phyloP scores from a whole-genome alignment of 2,113 vertebrate species.

The Pelobates fuscus region DNA sequence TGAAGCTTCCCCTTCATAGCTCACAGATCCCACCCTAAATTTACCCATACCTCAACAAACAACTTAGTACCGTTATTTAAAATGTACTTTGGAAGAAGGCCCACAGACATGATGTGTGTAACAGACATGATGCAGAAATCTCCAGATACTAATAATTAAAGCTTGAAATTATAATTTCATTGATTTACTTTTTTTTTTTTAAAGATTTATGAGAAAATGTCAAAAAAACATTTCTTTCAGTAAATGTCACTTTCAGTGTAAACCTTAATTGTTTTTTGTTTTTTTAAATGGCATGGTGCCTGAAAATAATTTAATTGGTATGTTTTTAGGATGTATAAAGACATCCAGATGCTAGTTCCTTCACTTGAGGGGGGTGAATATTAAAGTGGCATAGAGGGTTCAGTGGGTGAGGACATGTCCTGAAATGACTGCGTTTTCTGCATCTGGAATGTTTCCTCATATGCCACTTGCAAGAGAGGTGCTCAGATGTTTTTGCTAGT shows the following conservation, averaged over 20 bases:
- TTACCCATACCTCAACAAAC: too few relatives aligned
- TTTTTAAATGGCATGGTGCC: neutral
- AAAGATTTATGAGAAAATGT: too few relatives aligned
- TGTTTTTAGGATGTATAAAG: constrained; percentile 17
- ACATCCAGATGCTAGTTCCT: constrained; percentile 38
- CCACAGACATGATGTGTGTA: too few relatives aligned
- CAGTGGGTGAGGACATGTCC: constrained; percentile 27
- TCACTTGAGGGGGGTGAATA: neutral
- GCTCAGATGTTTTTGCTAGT: neutral
- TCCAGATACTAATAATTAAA: too few relatives aligned
- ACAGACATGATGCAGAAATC: too few relatives aligned
- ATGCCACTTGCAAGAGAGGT: constrained; percentile 3
- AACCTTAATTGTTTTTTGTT: neutral
- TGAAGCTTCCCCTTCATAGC: too few relatives aligned
- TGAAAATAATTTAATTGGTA: constrained; percentile 22
- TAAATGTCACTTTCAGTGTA: neutral
- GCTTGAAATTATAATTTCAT: too few relatives aligned
- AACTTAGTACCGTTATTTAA: too few relatives aligned
- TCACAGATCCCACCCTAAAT: too few relatives aligned
- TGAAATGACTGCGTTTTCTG: constrained; percentile 20
- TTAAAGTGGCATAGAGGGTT: constrained; percentile 3
- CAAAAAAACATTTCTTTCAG: too few relatives aligned
- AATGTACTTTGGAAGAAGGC: too few relatives aligned
- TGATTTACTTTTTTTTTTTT: too few relatives aligned
- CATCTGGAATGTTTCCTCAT: constrained; percentile 14